Evolutionary conservation across 1,140 invertebrate genomes (phyloP).

Genomic region (Drosophila orosa): DNA sequence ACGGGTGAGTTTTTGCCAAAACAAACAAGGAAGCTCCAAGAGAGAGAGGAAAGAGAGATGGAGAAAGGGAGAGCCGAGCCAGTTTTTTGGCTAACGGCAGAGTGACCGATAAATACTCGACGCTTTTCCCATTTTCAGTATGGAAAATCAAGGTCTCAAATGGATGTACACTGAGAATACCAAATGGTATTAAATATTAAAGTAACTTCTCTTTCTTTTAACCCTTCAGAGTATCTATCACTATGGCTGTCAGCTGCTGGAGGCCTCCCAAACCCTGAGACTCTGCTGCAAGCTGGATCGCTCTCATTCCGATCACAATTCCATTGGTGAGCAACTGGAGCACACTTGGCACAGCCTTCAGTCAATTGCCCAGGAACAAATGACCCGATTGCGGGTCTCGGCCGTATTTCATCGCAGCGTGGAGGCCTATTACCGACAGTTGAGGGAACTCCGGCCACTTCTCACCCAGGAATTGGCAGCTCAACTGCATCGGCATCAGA

Average conservation of each 20-base stretch:
- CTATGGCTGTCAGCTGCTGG: constrained; percentile 91
- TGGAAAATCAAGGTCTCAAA: constrained; percentile 23
- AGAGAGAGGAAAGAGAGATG: constrained; percentile 1
- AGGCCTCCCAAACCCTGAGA: constrained; percentile 90
- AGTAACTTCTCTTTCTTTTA: background rate
- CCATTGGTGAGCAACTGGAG: constrained; percentile 85
- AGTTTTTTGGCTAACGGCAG: constrained; percentile 19
- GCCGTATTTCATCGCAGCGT: constrained; percentile 91
- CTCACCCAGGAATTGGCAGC: constrained; percentile 84
- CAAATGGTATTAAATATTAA: background rate
- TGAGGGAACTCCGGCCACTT: constrained; percentile 86
- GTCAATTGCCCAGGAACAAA: constrained; percentile 90
- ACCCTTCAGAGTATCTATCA: constrained; percentile 89
- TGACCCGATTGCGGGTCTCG: constrained; percentile 90
- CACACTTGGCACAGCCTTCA: constrained; percentile 89
- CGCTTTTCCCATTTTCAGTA: background rate
- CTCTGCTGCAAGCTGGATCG: constrained; percentile 88
- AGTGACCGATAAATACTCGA: constrained; percentile 8
- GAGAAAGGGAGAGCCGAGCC: constrained; percentile 2
- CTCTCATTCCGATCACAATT: constrained; percentile 61
- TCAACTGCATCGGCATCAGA: constrained; percentile 61
- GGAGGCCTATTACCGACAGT: constrained; percentile 88
- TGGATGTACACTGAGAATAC: background rate
- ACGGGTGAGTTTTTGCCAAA: constrained; percentile 85
- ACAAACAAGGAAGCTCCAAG: too few species aligned